Percentiles rank a stretch among this genome's conserved stretches.
Conservation (phyloP, 2,888 invertebrate genomes). For the Clitarchus hookeri region DNA sequence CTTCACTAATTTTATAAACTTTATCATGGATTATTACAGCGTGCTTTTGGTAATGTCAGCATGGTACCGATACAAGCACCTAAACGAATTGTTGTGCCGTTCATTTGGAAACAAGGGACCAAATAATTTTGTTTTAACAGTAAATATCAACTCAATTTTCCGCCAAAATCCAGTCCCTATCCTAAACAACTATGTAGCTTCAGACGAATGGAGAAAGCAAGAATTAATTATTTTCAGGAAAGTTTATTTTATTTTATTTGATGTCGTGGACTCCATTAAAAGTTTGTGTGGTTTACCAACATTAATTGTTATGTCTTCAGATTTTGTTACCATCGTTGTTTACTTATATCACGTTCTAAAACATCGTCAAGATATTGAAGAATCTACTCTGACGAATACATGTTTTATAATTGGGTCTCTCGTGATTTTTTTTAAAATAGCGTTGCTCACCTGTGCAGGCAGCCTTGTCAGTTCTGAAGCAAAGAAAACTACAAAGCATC, state of each 20-base stretch:
- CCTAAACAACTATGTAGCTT: background rate
- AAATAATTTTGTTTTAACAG: background rate
- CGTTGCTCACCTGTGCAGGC: background rate
- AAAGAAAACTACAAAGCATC: background rate
- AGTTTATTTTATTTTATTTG: background rate
- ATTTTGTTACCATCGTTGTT: background rate
- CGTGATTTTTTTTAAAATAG: background rate
- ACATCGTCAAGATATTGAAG: background rate
- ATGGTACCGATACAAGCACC: background rate
- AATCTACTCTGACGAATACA: background rate
- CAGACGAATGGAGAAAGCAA: background rate
- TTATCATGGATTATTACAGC: background rate
- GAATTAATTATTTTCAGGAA: background rate
- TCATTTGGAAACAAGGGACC: background rate
- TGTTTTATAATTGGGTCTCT: background rate
- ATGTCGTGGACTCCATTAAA: background rate
- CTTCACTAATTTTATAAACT: background rate
- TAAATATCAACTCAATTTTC: background rate
- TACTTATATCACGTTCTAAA: background rate
- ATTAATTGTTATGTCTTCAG: background rate
- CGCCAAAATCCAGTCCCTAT: background rate
- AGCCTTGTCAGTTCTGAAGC: background rate
- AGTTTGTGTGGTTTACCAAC: background rate
- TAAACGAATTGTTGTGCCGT: background rate
- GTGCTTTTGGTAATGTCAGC: background rate